Conservation (phyloP, 92 coral and sea anemone genomes). For the Micromussa lordhowensis region DNA sequence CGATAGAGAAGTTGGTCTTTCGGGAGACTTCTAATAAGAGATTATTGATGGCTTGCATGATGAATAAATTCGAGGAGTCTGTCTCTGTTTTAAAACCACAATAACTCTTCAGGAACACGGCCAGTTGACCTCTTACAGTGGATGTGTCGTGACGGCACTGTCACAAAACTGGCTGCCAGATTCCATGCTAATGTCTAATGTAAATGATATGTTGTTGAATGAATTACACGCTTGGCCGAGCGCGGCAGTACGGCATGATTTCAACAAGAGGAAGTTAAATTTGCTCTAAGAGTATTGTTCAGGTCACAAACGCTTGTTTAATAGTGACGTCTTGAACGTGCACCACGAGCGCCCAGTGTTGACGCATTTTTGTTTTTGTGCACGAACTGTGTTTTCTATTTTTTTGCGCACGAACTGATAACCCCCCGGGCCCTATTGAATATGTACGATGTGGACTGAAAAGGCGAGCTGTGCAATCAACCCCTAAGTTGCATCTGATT, state of each 20-base stretch:
- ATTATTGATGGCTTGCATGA: conserved; percentile 7
- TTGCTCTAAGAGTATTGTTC: no score
- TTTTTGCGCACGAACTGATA: no score
- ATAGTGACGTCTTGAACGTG: no score
- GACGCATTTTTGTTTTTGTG: no score
- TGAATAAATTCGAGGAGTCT: background rate
- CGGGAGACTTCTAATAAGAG: background rate
- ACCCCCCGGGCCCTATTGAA: no score
- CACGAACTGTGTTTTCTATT: no score
- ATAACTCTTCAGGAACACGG: background rate
- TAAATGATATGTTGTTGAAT: background rate
- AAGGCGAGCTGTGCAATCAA: no score
- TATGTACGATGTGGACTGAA: no score
- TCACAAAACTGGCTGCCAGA: background rate
- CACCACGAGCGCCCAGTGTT: no score
- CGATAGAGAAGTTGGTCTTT: background rate
- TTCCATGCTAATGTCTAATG: background rate
- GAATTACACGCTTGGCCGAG: background rate
- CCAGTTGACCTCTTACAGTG: no score
- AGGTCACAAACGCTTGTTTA: background rate
- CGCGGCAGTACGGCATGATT: background rate
- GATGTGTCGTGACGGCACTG: background rate
- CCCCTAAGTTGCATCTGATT: no score
- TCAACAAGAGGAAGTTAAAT: background rate
- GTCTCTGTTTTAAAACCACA: background rate